Percentiles rank a stretch among this genome's conserved stretches.
These are phyloP conservation scores for Rhinichthys osculus DNA, from an alignment of 2,797 vertebrate genomes.

Conservation along the genomic window DNA sequence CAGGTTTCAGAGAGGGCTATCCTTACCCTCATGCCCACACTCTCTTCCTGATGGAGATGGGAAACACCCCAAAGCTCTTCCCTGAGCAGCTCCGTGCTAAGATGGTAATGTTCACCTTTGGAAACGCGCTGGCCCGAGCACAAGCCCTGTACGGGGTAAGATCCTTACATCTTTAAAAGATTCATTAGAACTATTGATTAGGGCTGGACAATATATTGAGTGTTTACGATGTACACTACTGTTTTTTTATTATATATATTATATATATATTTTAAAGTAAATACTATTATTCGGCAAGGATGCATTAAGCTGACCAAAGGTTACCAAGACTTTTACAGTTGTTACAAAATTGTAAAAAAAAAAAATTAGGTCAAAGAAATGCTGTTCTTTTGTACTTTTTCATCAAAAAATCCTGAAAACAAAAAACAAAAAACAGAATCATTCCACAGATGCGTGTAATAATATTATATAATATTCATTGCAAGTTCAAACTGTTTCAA, in stretches of 20 bases:
- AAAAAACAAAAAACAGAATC: no score
- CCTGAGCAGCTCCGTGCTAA: conserved; percentile 89
- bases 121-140: conserved; percentile 88
- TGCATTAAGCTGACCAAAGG: not conserved
- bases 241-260: no score
- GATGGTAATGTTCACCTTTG: conserved; percentile 93
- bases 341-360: not conserved
- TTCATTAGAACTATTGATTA: not conserved
- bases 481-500: not conserved
- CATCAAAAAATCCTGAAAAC: not conserved
- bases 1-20: conserved; percentile 87
- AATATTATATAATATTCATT: not conserved
- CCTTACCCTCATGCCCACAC: conserved; percentile 88
- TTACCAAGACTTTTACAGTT: not conserved
- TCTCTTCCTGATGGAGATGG: conserved; percentile 83
- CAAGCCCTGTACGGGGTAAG: conserved; percentile 85
- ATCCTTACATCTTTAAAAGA: not conserved
- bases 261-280: no score
- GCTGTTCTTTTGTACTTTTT: not conserved
- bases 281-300: no score
- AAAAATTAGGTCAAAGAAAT: not conserved
- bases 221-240: not conserved
- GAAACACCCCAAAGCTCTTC: conserved; percentile 70
- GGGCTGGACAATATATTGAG: not conserved
- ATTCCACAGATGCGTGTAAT: no score